Base-by-base conservation (phyloP, 2,113 vertebrate species). In the Ramphastos sulfuratus region DNA sequence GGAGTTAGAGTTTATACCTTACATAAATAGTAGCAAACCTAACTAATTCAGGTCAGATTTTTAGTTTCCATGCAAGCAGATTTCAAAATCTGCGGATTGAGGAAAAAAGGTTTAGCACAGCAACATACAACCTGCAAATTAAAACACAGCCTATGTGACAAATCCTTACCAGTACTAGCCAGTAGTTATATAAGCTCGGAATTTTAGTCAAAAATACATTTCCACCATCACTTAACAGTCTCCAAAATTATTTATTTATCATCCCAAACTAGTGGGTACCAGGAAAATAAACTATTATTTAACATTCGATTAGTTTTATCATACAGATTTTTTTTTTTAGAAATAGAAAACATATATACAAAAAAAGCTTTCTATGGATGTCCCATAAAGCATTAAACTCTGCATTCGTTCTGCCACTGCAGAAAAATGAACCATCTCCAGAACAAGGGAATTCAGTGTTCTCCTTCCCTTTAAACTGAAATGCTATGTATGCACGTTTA, bases 251-350 rank as follows among this genome's bases (percentile, higher is more conserved):
- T 92, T 96, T 95, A 95, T 94, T 92, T 72, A 84, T 61, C 11
- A 90, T 63, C 44, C 54, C 54, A 67, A 85, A 33, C 13, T 24
- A 79, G 33, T 0, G 85, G 14, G 17, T n/a, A 58, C 10, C 88
- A 93, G 30, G 82, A 92, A 95, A 94, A 87, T 94, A 95, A 91
- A 74, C 24, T 23, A 82, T 58, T 73, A 74, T 30, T 92, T 74
- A 78, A 52, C 28, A 92, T 35, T 60, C 14, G 9, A 15, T 48
- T 74, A 75, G 15, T 84, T 88, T 92, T 81, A 63, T 35, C 15
- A 65, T 61, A 83, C 18, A 64, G 30, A 15, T 73, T 74, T 42
- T 37, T 37, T 7, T 87, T 90, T 76, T n/a, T n/a, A 31, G 27
- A 87, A 82, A 59, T 28, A 58, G 13, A 70, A 81, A 83, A 85